Percentiles rank a stretch among this genome's conserved stretches.
Evolutionary conservation across 2,797 vertebrate genomes (phyloP).

Genomic region (Enteromius thamalakanensis): DNA sequence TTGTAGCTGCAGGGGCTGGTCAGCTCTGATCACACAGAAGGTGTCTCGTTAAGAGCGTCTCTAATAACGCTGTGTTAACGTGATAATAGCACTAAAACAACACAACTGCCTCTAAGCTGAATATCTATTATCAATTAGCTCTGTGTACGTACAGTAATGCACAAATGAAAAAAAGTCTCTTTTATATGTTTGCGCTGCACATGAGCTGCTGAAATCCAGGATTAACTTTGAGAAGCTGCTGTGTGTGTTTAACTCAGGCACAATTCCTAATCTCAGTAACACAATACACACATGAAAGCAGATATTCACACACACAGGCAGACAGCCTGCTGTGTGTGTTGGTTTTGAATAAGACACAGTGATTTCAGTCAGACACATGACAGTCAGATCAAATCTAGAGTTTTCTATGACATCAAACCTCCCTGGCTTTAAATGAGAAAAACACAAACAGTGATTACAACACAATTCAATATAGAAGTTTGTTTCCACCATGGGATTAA

Average conservation of each 20-base stretch:
- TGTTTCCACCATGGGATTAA: background rate
- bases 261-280: slow-evolving; percentile 4
- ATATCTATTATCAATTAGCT: background rate
- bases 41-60: slow-evolving; percentile 26
- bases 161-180: background rate
- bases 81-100: slow-evolving; percentile 49
- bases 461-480: background rate
- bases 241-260: background rate
- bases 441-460: background rate
- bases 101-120: slow-evolving; percentile 15
- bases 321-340: background rate
- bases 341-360: background rate
- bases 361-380: slow-evolving; percentile 6
- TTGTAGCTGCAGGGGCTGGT: background rate
- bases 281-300: slow-evolving; percentile 25
- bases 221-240: slow-evolving; percentile 3
- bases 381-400: background rate
- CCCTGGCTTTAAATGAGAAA: background rate
- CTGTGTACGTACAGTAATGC: background rate
- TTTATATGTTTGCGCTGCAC: background rate
- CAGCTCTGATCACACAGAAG: slow-evolving; percentile 20
- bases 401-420: background rate
- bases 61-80: slow-evolving; percentile 39
- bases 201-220: slow-evolving; percentile 11
- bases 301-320: slow-evolving; percentile 37